Evolutionary conservation across 2,113 vertebrate genomes (phyloP), one percentile per base, ranked within the genome.

Genomic region (Dicrurus megarhynchus): DNA sequence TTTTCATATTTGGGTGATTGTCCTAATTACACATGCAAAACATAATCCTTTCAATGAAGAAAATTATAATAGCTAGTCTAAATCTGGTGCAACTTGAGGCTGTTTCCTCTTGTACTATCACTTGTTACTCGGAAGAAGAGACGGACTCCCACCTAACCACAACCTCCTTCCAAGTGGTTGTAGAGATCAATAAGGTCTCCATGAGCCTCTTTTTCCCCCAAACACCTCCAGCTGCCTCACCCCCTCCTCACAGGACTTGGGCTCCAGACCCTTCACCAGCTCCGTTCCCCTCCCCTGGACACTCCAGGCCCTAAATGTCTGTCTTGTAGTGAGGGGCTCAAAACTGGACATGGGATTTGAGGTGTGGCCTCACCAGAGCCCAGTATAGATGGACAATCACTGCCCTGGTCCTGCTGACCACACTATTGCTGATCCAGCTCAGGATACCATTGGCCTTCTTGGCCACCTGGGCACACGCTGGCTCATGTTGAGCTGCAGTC

Each of bases 251-350:
- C 0, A 35, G 35, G 26, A 23, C 32, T 61, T 47, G 16, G 22
- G 41, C 10, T 61, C 14, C 30, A 35, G 17, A 35, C 4, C 8
- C 26, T 32, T 83, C n/a, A 7, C 9, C n/a, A 61, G 4, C 17
- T 23, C 7, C 0, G 0, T 27, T 61, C 11, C 17, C 22, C 21
- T 75, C 55, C 61, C 3, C 41, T 83, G 63, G 17, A 49, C 30
- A 0, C 17, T 76, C 11, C 16, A 68, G 46, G 1, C 0, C n/a
- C n/a, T 32, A 61, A 42, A 32, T 27, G 4, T 35, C 26, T 16
- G 2, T 47, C n/a, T 47, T 35, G 12, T 7, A 37, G 16, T 0
- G 0, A 63, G 26, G 3, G 21, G 6, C 10, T 15, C 30, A 42
- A 18, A 76, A 55, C 21, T 27, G 21, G 11, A 6, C 17, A 9